These are phyloP conservation scores for Anolis carolinensis DNA, from an alignment of 2,113 vertebrate genomes.

Conservation along the genomic window DNA sequence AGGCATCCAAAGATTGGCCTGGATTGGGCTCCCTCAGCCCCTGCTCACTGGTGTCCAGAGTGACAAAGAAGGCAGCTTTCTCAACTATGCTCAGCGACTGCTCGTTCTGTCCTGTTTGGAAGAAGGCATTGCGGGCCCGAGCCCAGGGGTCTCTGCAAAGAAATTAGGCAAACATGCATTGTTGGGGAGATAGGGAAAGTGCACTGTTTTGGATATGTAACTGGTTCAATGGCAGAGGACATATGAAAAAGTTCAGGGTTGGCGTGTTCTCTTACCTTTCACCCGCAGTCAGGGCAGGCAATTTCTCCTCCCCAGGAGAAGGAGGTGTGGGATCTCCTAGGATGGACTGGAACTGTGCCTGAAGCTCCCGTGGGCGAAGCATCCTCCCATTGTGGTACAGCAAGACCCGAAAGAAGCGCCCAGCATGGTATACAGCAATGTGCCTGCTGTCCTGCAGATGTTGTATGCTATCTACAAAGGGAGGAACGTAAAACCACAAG, in stretches of 20 bases:
- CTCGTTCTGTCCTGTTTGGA: slow-evolving; percentile 78
- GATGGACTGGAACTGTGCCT: slow-evolving; percentile 87
- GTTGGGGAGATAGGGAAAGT: not conserved
- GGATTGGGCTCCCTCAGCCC: slow-evolving; percentile 82
- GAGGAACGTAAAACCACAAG: not conserved
- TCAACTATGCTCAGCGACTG: slow-evolving; percentile 84
- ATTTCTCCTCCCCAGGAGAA: slow-evolving; percentile 80
- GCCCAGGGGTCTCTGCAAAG: slow-evolving; percentile 84
- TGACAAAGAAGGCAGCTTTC: slow-evolving; percentile 87
- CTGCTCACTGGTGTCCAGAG: slow-evolving; percentile 81
- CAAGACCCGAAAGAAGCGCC: slow-evolving; percentile 85
- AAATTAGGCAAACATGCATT: not conserved
- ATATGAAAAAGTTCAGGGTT: too few species aligned
- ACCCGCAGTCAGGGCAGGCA: slow-evolving; percentile 85
- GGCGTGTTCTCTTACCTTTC: slow-evolving; percentile 75
- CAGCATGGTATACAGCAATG: slow-evolving; percentile 85
- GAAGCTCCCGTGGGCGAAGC: slow-evolving; percentile 83
- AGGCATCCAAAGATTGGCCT: slow-evolving; percentile 77
- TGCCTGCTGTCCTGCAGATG: slow-evolving; percentile 86
- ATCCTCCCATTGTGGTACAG: slow-evolving; percentile 81
- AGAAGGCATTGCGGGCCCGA: slow-evolving; percentile 75
- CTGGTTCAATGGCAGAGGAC: too few species aligned
- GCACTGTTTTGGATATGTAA: too few species aligned
- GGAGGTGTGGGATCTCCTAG: slow-evolving; percentile 80
- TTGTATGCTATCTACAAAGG: slow-evolving; percentile 77